A percentile compares a stretch with the other conserved stretches of the same genome.
phyloP scores from a whole-genome alignment of 2,888 invertebrate genomes.

The Torymus aiolomorphi region DNA sequence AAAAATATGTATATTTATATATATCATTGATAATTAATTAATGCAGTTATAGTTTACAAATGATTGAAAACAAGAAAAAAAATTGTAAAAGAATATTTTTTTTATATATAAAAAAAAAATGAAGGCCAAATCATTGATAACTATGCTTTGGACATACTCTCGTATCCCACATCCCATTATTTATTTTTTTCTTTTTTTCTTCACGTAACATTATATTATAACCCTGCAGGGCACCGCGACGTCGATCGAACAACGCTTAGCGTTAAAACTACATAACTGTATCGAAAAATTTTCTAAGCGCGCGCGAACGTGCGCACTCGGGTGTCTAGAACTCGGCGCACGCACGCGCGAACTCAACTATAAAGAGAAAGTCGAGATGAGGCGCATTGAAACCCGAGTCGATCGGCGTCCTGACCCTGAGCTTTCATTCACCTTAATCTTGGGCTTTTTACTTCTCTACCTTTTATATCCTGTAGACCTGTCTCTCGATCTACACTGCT shows the following conservation, averaged over 20 bases:
- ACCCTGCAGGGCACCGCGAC: conserved; percentile 59
- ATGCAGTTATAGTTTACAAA: conserved; percentile 14
- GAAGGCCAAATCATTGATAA: conserved; percentile 66
- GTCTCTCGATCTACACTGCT: not conserved
- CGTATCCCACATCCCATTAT: conserved; percentile 59
- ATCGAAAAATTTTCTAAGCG: conserved; percentile 21
- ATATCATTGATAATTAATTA: too few species aligned
- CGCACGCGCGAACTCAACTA: not conserved
- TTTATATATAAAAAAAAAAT: conserved; percentile 24
- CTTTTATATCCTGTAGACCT: conserved; percentile 25
- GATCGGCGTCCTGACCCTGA: conserved; percentile 65
- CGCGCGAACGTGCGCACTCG: not conserved
- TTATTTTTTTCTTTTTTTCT: conserved; percentile 37
- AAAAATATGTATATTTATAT: conserved; percentile 20
- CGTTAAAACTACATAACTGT: not conserved
- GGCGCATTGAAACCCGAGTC: conserved; percentile 58
- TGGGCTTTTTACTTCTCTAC: conserved; percentile 46
- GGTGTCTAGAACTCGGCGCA: not conserved
- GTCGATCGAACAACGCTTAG: conserved; percentile 63
- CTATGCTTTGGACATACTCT: conserved; percentile 66
- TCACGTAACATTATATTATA: conserved; percentile 42
- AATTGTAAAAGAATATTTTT: not conserved
- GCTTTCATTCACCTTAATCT: conserved; percentile 62
- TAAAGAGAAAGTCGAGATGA: conserved; percentile 36
- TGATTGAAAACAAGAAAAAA: conserved; percentile 6